These are phyloP conservation scores for Nysson spinosus DNA, from an alignment of 2,888 invertebrate species.

Conservation along the genomic window DNA sequence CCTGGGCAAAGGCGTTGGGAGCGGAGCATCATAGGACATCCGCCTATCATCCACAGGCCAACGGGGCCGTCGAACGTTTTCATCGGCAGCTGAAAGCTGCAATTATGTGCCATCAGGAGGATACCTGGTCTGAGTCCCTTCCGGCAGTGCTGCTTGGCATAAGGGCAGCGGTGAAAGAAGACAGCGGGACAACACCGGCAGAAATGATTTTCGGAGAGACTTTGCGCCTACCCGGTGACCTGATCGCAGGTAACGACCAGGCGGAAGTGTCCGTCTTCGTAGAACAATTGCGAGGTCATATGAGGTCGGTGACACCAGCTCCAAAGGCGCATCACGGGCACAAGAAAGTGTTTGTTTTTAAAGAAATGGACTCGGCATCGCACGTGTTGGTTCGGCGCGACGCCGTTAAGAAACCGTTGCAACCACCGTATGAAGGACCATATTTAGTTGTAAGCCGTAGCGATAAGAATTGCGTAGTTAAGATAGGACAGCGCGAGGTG, in stretches of 20 bases:
- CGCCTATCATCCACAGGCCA: conserved; percentile 17
- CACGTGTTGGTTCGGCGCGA: conserved; percentile 17
- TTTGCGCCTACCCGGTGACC: conserved; percentile 5
- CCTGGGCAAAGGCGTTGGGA: neutral
- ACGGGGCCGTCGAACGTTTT: conserved; percentile 8
- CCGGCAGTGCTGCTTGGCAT: conserved; percentile 8
- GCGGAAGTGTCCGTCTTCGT: conserved; percentile 3
- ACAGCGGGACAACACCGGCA: neutral
- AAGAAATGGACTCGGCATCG: neutral
- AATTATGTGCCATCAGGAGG: too few relatives aligned
- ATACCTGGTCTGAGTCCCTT: too few relatives aligned
- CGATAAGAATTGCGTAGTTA: neutral
- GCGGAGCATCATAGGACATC: neutral
- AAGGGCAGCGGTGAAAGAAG: conserved; percentile 2
- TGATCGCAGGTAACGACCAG: neutral
- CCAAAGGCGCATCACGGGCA: conserved; percentile 5
- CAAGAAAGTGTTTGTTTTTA: neutral
- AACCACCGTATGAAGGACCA: conserved; percentile 24
- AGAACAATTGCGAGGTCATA: neutral
- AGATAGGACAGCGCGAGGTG: too few relatives aligned
- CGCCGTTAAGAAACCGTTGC: neutral
- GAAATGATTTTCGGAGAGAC: conserved; percentile 2
- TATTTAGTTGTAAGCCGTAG: neutral
- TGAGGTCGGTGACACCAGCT: neutral
- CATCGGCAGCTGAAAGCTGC: too few relatives aligned